Conservation (phyloP, 2,888 invertebrate species). For the Chironomus riparius region DNA sequence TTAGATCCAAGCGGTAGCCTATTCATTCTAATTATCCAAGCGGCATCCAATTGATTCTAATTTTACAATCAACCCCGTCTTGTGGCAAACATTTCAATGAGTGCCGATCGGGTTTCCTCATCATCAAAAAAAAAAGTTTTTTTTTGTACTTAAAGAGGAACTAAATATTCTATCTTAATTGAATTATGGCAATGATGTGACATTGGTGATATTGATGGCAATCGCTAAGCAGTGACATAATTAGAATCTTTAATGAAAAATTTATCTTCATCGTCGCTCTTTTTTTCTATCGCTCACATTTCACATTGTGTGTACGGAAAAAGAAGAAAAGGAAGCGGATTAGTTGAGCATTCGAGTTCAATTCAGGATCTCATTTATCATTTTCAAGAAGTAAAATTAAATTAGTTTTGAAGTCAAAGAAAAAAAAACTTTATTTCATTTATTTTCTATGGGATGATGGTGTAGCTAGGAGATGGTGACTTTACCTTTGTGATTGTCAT, state of each 20-base stretch:
- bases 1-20: no score
- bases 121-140: background rate
- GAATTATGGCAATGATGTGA: conserved; percentile 1
- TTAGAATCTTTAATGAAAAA: background rate
- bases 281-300: background rate
- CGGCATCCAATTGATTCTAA: no score
- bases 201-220: background rate
- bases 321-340: background rate
- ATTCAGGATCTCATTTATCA: background rate
- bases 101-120: no score
- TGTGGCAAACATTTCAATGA: no score
- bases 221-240: background rate
- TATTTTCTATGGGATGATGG: no score
- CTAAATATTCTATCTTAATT: background rate
- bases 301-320: background rate
- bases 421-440: no score
- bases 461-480: no score
- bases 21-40: no score
- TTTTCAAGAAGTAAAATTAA: background rate
- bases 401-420: background rate
- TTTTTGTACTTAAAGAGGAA: background rate
- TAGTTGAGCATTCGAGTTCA: background rate
- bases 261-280: background rate
- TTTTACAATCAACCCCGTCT: no score
- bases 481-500: no score